Evolutionary conservation across 2,888 invertebrate species (phyloP), one percentile per base, ranked within the genome.

Genomic region (Trachelus iudaicus): DNA sequence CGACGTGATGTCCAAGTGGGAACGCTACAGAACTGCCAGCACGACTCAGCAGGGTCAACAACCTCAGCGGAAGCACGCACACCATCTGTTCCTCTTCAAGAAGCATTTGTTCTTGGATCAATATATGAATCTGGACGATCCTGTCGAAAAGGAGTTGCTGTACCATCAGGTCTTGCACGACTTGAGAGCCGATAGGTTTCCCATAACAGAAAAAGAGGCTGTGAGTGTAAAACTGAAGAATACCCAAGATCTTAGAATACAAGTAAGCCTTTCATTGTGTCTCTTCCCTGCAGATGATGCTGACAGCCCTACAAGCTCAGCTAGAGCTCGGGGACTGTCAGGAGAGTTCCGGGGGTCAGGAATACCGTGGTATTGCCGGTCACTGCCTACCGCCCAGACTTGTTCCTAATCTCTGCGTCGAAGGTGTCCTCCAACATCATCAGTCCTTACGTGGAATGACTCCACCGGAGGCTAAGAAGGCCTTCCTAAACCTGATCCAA

Each of bases 1-100:
- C 0, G 98, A 98, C 91, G 98, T 98, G 34, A 96, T 98, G 94
- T 97, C 98, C 9, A 96, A 98, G 89, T 98, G 98, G 98, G 98
- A 98, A 92, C 94, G 97, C 84, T 97, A 97, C 83, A 93, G 97
- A 79, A 94, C 94, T 76, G 95, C 96, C 0, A 95, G 95, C 68
- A 94, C 95, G 23, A 83, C 81, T 40, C 89, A 88, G 76, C 90
- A 89, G 77, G 83, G 81, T 12, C 89, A 87, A 69, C 89, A 87
- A 78, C 81, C 88, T 12, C 93, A 79, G 91, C 93, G 84, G 93
- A 94, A 90, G 86, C 85, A 92, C 91, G 86, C 90, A 84, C 94
- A 95, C 85, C 95, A 95, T 85, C 93, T 95, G 85, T 95, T 95
- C 92, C 90, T 96, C 34, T 96, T 96, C 88, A 96, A 96, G 92